Evolutionary conservation across 2,797 vertebrate species (phyloP).

Genomic region (Ispidina lecontei): DNA sequence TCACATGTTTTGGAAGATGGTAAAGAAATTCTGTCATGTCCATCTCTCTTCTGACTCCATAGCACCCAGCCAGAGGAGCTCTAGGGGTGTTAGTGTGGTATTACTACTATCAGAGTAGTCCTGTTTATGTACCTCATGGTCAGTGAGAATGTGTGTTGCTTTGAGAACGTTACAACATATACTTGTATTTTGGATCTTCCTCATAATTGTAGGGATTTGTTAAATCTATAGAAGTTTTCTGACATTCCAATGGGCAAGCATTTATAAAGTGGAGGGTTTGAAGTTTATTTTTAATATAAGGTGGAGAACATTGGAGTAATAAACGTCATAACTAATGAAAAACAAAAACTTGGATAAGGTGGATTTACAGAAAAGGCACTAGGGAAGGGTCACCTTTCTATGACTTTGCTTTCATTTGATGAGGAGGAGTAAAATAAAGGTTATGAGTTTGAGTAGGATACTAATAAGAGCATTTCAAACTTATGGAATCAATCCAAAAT

Average conservation of each 20-base stretch:
- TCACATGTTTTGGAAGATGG: background rate
- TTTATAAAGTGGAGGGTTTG: background rate
- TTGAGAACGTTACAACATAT: background rate
- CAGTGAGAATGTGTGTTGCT: background rate
- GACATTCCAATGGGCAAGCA: background rate
- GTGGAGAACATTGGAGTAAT: background rate
- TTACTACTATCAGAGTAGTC: background rate
- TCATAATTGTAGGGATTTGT: background rate
- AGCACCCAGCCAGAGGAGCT: background rate
- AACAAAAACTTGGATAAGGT: background rate
- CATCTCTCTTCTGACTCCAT: background rate
- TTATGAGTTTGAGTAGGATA: background rate
- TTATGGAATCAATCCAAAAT: background rate
- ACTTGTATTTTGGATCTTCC: background rate
- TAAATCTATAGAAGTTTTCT: background rate
- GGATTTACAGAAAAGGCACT: background rate
- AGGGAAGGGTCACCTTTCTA: background rate
- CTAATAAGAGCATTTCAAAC: background rate
- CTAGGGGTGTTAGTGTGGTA: background rate
- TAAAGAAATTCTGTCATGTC: background rate
- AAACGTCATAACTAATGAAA: background rate
- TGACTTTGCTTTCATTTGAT: background rate
- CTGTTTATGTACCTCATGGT: fast-evolving
- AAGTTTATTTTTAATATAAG: background rate
- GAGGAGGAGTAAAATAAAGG: background rate